phyloP scores from a whole-genome alignment of 2,113 vertebrate species.

The Archilochus colubris region DNA sequence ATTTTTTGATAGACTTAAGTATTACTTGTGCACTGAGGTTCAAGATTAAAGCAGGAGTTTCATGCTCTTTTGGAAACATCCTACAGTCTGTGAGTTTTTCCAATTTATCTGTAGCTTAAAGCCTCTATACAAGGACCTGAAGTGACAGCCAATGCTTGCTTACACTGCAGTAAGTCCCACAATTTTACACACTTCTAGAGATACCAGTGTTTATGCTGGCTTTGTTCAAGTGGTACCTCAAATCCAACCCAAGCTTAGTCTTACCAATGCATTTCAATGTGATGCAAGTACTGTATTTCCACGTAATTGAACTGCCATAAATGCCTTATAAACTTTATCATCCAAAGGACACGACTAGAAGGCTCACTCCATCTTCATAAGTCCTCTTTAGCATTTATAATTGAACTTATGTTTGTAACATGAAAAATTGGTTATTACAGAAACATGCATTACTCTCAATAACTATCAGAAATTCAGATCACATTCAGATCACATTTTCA shows the following conservation, averaged over 20 bases:
- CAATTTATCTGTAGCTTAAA: neutral
- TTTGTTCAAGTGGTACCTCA: neutral
- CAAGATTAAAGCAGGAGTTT: neutral
- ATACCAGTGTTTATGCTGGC: neutral
- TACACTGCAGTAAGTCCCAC: neutral
- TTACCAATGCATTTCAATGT: neutral
- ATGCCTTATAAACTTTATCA: neutral
- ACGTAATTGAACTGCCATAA: neutral
- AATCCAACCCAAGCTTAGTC: neutral
- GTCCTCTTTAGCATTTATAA: neutral
- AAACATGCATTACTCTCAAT: neutral
- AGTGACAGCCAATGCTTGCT: neutral
- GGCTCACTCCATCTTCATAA: neutral
- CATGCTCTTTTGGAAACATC: neutral
- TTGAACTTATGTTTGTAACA: neutral
- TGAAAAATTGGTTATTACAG: neutral
- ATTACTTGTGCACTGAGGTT: neutral
- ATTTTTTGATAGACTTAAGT: neutral
- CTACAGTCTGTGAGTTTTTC: neutral
- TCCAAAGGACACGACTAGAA: neutral
- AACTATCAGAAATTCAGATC: neutral
- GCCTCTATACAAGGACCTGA: neutral
- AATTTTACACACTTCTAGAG: neutral
- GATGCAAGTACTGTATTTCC: neutral
- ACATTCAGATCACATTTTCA: neutral